Evolutionary conservation across 2,797 vertebrate species (phyloP).

Genomic region (Mus spretus): DNA sequence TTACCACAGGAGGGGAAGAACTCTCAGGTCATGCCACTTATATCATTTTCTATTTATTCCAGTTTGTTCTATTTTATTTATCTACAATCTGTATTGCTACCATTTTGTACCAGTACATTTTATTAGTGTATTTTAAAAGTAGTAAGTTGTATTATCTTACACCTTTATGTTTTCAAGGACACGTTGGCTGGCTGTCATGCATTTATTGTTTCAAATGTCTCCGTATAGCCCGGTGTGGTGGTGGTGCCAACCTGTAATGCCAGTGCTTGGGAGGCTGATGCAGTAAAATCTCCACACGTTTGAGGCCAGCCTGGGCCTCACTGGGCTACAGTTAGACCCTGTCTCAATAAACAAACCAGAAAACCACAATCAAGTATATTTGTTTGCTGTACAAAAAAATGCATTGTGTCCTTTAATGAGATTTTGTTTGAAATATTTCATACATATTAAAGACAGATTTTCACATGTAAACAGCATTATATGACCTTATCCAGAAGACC

Average conservation of each 20-base stretch:
- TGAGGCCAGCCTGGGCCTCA: background rate
- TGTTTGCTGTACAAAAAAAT: background rate
- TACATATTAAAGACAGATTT: background rate
- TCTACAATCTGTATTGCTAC: background rate
- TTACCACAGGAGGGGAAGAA: background rate
- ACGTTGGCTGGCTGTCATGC: background rate
- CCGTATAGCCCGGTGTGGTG: background rate
- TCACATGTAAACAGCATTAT: background rate
- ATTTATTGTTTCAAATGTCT: background rate
- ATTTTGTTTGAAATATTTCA: constrained; percentile 38
- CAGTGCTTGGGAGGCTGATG: background rate
- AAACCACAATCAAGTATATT: background rate
- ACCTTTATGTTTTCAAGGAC: constrained; percentile 48
- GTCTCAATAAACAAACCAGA: background rate
- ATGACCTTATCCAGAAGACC: background rate
- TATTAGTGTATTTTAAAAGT: constrained; percentile 37
- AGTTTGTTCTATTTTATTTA: background rate
- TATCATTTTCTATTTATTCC: background rate
- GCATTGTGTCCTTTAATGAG: background rate
- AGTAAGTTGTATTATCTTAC: constrained; percentile 36
- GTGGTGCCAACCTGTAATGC: background rate
- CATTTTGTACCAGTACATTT: constrained; percentile 35
- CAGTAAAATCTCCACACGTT: background rate
- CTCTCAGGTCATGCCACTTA: background rate
- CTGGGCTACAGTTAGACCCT: background rate